These are phyloP conservation scores for Colostygia pectinataria DNA, from an alignment of 2,888 invertebrate genomes.

Conservation along the genomic window DNA sequence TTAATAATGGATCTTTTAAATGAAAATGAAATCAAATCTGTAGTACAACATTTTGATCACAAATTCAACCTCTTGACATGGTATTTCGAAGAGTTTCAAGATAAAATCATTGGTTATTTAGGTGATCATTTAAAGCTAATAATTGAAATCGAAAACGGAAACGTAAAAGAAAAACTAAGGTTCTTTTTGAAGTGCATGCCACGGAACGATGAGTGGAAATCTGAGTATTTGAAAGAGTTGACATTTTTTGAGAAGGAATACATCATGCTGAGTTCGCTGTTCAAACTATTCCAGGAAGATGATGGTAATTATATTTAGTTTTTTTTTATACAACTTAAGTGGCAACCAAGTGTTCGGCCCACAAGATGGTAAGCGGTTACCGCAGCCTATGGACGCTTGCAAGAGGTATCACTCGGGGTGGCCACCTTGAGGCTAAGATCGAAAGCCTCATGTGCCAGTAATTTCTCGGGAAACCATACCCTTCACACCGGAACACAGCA, in stretches of 20 bases:
- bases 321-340: too few relatives aligned
- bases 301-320: constrained; percentile 46
- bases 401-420: too few relatives aligned
- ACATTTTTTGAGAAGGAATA: constrained; percentile 66
- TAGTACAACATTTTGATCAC: constrained; percentile 47
- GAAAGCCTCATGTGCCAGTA: too few relatives aligned
- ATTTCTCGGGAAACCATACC: too few relatives aligned
- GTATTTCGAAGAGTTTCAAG: constrained; percentile 51
- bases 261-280: constrained; percentile 58
- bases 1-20: constrained; percentile 52
- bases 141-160: constrained; percentile 44
- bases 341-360: too few relatives aligned
- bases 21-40: constrained; percentile 48
- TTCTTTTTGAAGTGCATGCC: constrained; percentile 85
- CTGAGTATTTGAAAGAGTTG: constrained; percentile 55
- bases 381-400: too few relatives aligned
- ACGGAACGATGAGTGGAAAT: constrained; percentile 71
- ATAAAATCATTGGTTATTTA: constrained; percentile 63
- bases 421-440: too few relatives aligned
- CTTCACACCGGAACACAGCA: too few relatives aligned
- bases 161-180: constrained; percentile 39
- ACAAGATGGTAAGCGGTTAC: too few relatives aligned
- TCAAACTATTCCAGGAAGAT: constrained; percentile 51
- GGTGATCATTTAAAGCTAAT: constrained; percentile 66
- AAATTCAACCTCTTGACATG: constrained; percentile 44